Percentiles rank a stretch among this genome's conserved stretches.
Conservation (phyloP, 2,113 vertebrate genomes). For the Perccottus glenii region DNA sequence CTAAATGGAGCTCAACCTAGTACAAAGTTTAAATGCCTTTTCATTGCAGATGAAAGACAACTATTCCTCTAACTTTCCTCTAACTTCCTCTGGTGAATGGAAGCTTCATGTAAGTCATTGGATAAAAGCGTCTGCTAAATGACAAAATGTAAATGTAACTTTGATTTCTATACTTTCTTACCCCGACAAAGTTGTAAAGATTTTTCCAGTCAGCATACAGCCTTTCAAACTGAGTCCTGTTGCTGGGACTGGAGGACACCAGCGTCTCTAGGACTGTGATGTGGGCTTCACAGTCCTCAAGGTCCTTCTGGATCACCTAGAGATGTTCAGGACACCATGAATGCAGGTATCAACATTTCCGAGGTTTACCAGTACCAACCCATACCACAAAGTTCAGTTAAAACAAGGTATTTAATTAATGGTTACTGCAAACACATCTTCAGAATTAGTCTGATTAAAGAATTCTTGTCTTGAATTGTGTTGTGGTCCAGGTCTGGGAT, state of each 20-base stretch:
- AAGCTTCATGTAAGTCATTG: no score
- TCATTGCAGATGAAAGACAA: no score
- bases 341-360: background rate
- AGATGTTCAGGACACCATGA: slow-evolving; percentile 13
- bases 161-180: slow-evolving; percentile 45
- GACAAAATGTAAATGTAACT: background rate
- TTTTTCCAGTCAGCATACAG: slow-evolving; percentile 78
- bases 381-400: no score
- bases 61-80: no score
- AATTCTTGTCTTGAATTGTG: background rate
- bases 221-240: slow-evolving; percentile 80
- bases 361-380: background rate
- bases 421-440: background rate
- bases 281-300: slow-evolving; percentile 81
- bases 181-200: slow-evolving; percentile 81
- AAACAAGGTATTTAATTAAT: no score
- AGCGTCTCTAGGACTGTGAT: slow-evolving; percentile 81
- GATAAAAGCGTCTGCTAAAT: no score
- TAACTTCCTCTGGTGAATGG: no score
- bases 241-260: slow-evolving; percentile 76
- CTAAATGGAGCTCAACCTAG: no score
- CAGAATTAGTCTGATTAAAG: background rate
- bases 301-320: slow-evolving; percentile 87
- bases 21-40: no score
- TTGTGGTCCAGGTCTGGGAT: background rate